Evolutionary conservation across 2,797 vertebrate genomes (phyloP).

Genomic region (Sebastes hopkinsi): DNA sequence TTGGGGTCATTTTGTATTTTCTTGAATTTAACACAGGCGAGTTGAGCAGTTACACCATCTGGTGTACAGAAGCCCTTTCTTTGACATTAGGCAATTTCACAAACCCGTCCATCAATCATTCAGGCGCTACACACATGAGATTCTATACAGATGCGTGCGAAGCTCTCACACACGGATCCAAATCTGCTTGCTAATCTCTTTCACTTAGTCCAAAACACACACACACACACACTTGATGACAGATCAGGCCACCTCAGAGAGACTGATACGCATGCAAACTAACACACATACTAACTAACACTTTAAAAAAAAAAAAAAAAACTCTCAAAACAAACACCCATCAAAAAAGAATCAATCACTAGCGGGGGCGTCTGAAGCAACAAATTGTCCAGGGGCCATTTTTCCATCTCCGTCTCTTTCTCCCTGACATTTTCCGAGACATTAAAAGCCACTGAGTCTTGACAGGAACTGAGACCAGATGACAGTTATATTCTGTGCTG

Average conservation of each 20-base stretch:
- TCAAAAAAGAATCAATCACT: slow-evolving; percentile 4
- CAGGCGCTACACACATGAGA: slow-evolving; percentile 1
- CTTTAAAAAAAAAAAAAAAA: neutral
- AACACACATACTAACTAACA: neutral
- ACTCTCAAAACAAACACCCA: neutral
- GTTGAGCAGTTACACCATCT: slow-evolving; percentile 24
- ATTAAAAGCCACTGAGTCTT: slow-evolving; percentile 13
- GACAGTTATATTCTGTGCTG: neutral
- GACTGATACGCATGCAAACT: neutral
- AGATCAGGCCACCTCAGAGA: neutral
- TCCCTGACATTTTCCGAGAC: slow-evolving; percentile 19
- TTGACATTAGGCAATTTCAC: neutral
- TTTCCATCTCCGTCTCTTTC: neutral
- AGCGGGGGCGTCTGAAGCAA: neutral
- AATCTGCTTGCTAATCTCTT: slow-evolving; percentile 26
- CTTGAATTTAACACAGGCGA: neutral
- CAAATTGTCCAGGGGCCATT: neutral
- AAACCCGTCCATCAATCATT: slow-evolving; percentile 28
- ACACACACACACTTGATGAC: neutral
- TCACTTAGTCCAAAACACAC: slow-evolving; percentile 8
- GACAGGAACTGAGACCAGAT: neutral
- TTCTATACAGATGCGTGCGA: slow-evolving; percentile 20
- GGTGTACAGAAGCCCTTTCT: slow-evolving; percentile 19
- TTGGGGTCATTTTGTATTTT: neutral
- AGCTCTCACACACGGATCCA: slow-evolving; percentile 19